Evolutionary conservation across 2,888 invertebrate species (phyloP), one percentile per base, ranked within the genome.

Genomic region (Sarcophaga carnaria): DNA sequence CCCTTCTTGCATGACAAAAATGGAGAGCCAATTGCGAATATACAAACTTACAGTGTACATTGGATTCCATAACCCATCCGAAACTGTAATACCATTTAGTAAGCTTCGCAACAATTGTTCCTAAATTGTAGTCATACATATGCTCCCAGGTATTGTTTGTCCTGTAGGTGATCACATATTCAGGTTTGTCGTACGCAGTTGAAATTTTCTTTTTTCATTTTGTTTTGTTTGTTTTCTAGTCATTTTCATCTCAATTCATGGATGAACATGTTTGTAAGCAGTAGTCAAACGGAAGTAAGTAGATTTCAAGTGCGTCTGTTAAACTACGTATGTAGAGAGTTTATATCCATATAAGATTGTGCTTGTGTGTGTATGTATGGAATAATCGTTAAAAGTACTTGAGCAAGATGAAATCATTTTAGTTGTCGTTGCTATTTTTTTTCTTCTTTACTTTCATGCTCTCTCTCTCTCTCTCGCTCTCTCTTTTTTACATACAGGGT

Each of bases 271-370:
- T 62, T n/a, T 62, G 22, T 22, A 37, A 62, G 37, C 27, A 63
- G 62, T 37, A 81, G 37, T 81, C 37, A 69, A 76, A 69, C 12
- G 81, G 67, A 81, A 54, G 25, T 63, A 71, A 76, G 63, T 60
- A 14, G 64, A 76, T 63, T 70, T 54, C n/a, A 62, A 75, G 67
- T 62, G 14, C 12, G 25, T 47, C n/a, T 54, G 6, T 49, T 20
- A 22, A 37, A 67, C 4, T 17, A 17, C n/a, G 5, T 20, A 49
- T 63, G 54, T 27, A 22, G 14, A 17, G 20, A 4, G 37, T 67
- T 22, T 11, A 22, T 60, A 2, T 54, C 2, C 12, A 49, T 49
- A 37, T 8, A 37, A 37, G 37, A 37, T 10, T 10, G 45, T 59
- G 45, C 60, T 3, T 20, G 14, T 25, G 4, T 27, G 20, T 62